These are phyloP conservation scores for Oncorhynchus tshawytscha DNA, from an alignment of 2,113 vertebrate genomes.

Conservation along the genomic window DNA sequence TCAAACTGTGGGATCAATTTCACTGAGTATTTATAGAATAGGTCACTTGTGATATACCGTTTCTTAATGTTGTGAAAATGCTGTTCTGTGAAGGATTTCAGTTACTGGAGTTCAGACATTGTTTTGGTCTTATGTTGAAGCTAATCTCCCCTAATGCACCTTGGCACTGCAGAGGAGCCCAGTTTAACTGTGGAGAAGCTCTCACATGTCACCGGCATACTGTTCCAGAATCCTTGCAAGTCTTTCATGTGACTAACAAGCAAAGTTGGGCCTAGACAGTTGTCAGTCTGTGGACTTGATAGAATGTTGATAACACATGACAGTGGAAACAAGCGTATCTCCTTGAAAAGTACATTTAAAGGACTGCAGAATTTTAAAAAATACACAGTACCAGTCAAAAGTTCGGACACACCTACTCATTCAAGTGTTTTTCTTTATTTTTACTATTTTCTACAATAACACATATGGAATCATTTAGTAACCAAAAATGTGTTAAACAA, in stretches of 20 bases:
- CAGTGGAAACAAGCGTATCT: slow-evolving; percentile 31
- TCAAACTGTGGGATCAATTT: not conserved
- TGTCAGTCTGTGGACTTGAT: slow-evolving; percentile 62
- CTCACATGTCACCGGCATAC: slow-evolving; percentile 67
- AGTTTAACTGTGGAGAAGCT: slow-evolving; percentile 68
- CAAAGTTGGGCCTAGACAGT: slow-evolving; percentile 51
- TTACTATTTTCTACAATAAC: too few species aligned
- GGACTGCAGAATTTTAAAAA: too few species aligned
- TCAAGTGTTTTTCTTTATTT: too few species aligned
- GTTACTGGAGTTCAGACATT: slow-evolving; percentile 64
- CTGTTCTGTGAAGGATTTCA: slow-evolving; percentile 42
- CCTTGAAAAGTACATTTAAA: too few species aligned
- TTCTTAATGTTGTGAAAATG: slow-evolving; percentile 40
- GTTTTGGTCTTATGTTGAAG: slow-evolving; percentile 50
- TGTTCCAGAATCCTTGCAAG: slow-evolving; percentile 58
- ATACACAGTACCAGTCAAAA: too few species aligned
- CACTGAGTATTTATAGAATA: slow-evolving; percentile 40
- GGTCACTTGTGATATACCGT: slow-evolving; percentile 30
- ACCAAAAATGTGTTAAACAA: too few species aligned
- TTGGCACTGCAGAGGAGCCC: slow-evolving; percentile 61
- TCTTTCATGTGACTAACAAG: slow-evolving; percentile 67
- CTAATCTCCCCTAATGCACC: slow-evolving; percentile 64
- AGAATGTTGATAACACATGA: slow-evolving; percentile 52
- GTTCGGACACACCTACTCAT: too few species aligned
- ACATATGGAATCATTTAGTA: too few species aligned